Evolutionary conservation across 2,113 vertebrate genomes (phyloP).

Genomic region (Tichodroma muraria): DNA sequence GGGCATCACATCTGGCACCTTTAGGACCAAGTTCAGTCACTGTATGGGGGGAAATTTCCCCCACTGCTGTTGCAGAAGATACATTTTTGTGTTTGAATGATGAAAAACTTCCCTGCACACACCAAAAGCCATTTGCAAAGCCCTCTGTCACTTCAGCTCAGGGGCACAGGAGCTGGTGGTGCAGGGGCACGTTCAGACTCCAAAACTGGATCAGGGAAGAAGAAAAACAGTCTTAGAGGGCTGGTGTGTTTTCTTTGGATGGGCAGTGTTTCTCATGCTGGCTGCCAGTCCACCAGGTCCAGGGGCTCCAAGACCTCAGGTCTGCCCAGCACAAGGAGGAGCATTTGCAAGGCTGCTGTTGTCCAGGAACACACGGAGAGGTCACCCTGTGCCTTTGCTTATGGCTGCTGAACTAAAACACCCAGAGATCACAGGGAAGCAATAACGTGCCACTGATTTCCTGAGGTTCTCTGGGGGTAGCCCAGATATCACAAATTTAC

Average conservation of each 20-base stretch:
- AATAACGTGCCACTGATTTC: not conserved
- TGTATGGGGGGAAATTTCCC: fast-evolving
- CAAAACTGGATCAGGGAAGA: not conserved
- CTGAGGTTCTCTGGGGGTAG: not conserved
- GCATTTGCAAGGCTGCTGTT: not conserved
- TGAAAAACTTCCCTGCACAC: not conserved
- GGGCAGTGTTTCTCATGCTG: not conserved
- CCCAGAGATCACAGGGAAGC: not conserved
- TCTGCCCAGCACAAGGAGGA: not conserved
- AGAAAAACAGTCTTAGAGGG: not conserved
- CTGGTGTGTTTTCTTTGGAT: not conserved
- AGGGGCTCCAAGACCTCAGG: not conserved
- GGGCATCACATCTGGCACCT: not conserved
- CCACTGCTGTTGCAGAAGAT: not conserved
- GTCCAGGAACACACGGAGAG: not conserved
- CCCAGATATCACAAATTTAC: not conserved
- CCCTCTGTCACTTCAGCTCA: not conserved
- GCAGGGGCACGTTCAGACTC: not conserved
- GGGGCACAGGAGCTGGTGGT: not conserved
- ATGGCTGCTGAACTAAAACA: not conserved
- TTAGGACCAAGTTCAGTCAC: not conserved
- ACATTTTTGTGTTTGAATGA: not conserved
- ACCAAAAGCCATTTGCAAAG: not conserved
- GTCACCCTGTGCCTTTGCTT: not conserved
- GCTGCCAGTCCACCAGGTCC: not conserved